Conservation (phyloP, 2,888 invertebrate genomes). For the Tachystola acroxantha region DNA sequence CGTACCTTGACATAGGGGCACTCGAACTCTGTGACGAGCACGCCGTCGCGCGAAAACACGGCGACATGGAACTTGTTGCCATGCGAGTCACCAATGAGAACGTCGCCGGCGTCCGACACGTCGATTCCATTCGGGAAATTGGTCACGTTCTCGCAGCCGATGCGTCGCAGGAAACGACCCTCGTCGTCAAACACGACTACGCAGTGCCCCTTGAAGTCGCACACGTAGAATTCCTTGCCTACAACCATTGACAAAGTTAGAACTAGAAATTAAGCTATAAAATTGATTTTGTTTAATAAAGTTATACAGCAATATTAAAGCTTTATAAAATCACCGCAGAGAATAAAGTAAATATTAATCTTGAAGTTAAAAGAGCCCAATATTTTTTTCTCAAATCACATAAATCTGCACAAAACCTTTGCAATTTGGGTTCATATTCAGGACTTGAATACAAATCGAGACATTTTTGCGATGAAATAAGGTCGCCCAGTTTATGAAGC, state of each 20-base stretch:
- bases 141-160: conserved; percentile 96
- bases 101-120: conserved; percentile 97
- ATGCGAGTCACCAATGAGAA: conserved; percentile 97
- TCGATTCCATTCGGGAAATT: conserved; percentile 99
- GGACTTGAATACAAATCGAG: no score
- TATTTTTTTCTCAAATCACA: no score
- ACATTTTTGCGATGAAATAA: no score
- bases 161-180: conserved; percentile 93
- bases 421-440: no score
- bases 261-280: not conserved
- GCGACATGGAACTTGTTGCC: conserved; percentile 98
- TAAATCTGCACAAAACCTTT: no score
- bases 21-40: conserved; percentile 94
- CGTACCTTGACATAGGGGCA: conserved; percentile 98
- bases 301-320: not conserved
- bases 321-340: not conserved
- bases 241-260: conserved; percentile 9
- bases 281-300: not conserved
- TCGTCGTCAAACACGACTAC: conserved; percentile 97
- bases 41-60: conserved; percentile 94
- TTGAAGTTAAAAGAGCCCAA: no score
- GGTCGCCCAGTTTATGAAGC: no score
- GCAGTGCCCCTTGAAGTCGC: conserved; percentile 98
- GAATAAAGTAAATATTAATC: no score
- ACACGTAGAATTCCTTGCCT: conserved; percentile 96